A percentile compares a stretch with the other conserved stretches of the same genome.
Conservation (phyloP, 2,113 vertebrate genomes). For the Ceratotherium simum region DNA sequence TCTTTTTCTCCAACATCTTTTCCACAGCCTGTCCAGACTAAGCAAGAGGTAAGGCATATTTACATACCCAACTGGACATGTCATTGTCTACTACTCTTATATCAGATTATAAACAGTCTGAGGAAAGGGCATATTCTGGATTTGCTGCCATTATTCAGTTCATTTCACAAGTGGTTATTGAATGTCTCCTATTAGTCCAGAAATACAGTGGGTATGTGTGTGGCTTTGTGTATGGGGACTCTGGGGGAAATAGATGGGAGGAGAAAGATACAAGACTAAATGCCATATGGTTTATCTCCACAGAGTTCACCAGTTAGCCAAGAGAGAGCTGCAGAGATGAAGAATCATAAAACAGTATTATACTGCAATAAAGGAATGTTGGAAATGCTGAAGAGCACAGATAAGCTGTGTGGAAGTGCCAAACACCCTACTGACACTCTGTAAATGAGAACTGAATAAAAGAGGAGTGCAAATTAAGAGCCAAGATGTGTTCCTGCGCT, state of each 20-base stretch:
- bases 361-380: accelerated
- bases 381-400: background rate
- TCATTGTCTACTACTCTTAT: accelerated
- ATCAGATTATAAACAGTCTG: accelerated
- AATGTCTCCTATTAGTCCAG: background rate
- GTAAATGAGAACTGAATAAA: background rate
- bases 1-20: background rate
- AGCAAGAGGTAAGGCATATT: background rate
- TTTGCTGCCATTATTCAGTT: background rate
- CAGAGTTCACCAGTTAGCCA: accelerated
- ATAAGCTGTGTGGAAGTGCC: background rate
- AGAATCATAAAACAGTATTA: accelerated
- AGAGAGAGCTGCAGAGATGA: no score
- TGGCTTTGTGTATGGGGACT: background rate
- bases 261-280: background rate
- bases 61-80: accelerated
- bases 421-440: accelerated
- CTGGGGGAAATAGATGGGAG: no score
- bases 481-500: background rate
- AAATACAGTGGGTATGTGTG: background rate
- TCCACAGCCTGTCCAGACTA: accelerated
- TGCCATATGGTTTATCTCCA: accelerated
- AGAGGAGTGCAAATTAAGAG: background rate
- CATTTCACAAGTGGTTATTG: background rate
- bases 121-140: no score